Evolutionary conservation across 2,797 vertebrate genomes (phyloP).

Genomic region (Heteromormyrus szaboi): DNA sequence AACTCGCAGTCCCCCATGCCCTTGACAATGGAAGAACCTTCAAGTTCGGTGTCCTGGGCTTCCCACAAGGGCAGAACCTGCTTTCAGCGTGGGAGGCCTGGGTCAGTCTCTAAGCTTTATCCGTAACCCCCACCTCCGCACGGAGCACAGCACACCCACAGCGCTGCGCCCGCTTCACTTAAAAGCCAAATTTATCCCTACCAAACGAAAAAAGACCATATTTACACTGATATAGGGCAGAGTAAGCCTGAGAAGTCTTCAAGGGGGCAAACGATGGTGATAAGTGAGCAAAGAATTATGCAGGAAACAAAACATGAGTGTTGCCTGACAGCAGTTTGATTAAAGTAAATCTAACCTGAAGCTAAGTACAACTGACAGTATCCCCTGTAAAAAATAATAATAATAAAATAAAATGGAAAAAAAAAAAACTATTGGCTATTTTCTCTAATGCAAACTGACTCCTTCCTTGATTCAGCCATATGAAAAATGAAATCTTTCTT

Average conservation of each 20-base stretch:
- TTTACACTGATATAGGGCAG: neutral
- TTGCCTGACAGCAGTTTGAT: neutral
- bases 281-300: neutral
- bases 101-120: neutral
- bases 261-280: neutral
- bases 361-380: neutral
- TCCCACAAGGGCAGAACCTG: neutral
- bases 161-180: neutral
- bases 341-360: conserved; percentile 9
- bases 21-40: neutral
- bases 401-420: neutral
- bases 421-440: conserved; percentile 1
- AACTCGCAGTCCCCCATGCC: neutral
- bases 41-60: neutral
- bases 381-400: neutral
- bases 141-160: neutral
- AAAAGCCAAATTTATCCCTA: conserved; percentile 4
- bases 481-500: neutral
- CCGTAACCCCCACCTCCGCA: neutral
- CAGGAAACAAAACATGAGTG: neutral
- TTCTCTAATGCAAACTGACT: conserved; percentile 30
- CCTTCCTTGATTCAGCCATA: conserved; percentile 21
- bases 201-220: neutral
- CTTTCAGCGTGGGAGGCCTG: neutral
- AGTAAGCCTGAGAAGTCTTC: neutral